Evolutionary conservation across 2,888 invertebrate genomes (phyloP).

Genomic region (Heliconius ethilla): DNA sequence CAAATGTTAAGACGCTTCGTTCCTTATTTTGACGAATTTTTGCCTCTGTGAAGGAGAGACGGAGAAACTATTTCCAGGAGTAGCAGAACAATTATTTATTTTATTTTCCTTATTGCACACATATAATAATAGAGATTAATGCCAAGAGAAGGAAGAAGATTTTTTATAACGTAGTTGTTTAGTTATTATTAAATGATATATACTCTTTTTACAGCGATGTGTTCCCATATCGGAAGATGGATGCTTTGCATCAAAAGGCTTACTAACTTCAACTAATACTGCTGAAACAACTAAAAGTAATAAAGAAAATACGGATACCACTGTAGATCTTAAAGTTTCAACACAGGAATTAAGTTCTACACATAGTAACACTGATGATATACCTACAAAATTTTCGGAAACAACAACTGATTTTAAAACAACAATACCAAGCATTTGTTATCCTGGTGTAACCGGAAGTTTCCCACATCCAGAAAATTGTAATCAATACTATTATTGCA

Average conservation of each 20-base stretch:
- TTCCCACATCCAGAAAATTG: slow-evolving; percentile 55
- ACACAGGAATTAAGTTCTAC: not conserved
- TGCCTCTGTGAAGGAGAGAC: too few species aligned
- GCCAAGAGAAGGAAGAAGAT: too few species aligned
- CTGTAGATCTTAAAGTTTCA: not conserved
- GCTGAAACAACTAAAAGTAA: slow-evolving; percentile 1
- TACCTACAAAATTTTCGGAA: not conserved
- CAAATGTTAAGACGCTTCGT: too few species aligned
- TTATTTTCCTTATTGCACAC: too few species aligned
- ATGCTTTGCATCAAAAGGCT: slow-evolving; percentile 40
- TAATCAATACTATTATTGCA: slow-evolving; percentile 56
- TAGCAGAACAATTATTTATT: too few species aligned
- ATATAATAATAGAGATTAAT: too few species aligned
- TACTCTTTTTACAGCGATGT: slow-evolving; percentile 35
- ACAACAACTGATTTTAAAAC: slow-evolving; percentile 22
- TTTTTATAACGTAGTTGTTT: not conserved
- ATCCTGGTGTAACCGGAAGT: slow-evolving; percentile 51
- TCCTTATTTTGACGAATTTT: too few species aligned
- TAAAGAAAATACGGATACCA: not conserved
- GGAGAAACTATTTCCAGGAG: too few species aligned
- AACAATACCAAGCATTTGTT: slow-evolving; percentile 46
- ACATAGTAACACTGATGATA: not conserved
- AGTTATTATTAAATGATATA: not conserved
- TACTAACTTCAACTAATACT: slow-evolving; percentile 28
- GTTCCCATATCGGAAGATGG: slow-evolving; percentile 40